Evolutionary conservation across 2,888 invertebrate species (phyloP).

Genomic region (Cerastis rubricosa): DNA sequence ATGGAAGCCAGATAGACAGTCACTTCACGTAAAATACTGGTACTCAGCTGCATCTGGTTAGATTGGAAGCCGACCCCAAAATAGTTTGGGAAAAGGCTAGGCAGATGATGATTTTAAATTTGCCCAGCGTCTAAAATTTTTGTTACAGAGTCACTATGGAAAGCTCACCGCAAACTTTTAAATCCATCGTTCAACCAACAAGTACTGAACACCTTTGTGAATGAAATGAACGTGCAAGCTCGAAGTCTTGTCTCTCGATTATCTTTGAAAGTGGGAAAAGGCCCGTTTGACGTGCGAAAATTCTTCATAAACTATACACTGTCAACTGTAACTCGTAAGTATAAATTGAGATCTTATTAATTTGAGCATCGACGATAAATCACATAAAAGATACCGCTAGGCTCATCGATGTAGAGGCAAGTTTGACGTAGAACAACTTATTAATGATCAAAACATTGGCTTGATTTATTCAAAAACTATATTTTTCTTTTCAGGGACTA

Average conservation of each 20-base stretch:
- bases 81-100: no score
- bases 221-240: slow-evolving; percentile 1
- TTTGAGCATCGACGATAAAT: not conserved
- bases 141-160: not conserved
- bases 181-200: not conserved
- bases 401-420: not conserved
- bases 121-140: not conserved
- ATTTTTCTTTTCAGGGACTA: no score
- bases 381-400: not conserved
- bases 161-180: not conserved
- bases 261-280: not conserved
- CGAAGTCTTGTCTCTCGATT: not conserved
- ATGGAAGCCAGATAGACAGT: no score
- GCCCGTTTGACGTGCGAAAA: not conserved
- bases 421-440: not conserved
- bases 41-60: no score
- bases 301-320: not conserved
- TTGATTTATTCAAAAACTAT: no score
- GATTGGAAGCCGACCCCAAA: no score
- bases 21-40: no score
- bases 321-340: slow-evolving; percentile 1
- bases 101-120: no score
- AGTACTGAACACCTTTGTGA: not conserved
- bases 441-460: no score
- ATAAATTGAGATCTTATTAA: not conserved